Evolutionary conservation across 2,888 invertebrate genomes (phyloP).

Genomic region (Spatulosminthurus flaviceps): DNA sequence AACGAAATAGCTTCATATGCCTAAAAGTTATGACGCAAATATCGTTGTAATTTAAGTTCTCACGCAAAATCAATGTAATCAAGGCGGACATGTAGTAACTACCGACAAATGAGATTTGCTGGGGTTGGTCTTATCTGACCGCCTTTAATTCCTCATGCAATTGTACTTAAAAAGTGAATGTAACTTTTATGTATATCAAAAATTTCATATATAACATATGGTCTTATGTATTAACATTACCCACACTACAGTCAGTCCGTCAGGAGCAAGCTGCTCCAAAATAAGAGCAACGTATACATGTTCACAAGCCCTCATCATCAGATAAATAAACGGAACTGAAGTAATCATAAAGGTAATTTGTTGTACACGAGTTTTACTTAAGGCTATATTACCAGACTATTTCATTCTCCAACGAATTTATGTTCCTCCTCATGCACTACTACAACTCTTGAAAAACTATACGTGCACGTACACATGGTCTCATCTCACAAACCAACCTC

Average conservation of each 20-base stretch:
- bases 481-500: too few species aligned
- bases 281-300: conserved; percentile 10
- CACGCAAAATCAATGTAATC: conserved; percentile 42
- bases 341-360: conserved; percentile 5
- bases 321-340: conserved; percentile 22
- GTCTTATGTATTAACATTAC: too few species aligned
- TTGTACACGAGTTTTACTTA: conserved; percentile 7
- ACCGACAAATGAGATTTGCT: conserved; percentile 39
- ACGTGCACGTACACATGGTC: too few species aligned
- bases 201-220: too few species aligned
- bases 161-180: not conserved
- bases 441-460: too few species aligned
- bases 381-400: not conserved
- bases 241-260: too few species aligned
- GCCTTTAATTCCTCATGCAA: conserved; percentile 34
- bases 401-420: not conserved
- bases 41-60: conserved; percentile 36
- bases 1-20: not conserved
- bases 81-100: conserved; percentile 23
- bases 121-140: conserved; percentile 29
- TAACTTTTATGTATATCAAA: too few species aligned
- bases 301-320: not conserved
- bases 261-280: too few species aligned
- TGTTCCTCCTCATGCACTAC: too few species aligned
- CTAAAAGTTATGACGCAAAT: conserved; percentile 32